phyloP scores from a whole-genome alignment of 2,888 invertebrate species.

The Schrankia costaestrigalis region DNA sequence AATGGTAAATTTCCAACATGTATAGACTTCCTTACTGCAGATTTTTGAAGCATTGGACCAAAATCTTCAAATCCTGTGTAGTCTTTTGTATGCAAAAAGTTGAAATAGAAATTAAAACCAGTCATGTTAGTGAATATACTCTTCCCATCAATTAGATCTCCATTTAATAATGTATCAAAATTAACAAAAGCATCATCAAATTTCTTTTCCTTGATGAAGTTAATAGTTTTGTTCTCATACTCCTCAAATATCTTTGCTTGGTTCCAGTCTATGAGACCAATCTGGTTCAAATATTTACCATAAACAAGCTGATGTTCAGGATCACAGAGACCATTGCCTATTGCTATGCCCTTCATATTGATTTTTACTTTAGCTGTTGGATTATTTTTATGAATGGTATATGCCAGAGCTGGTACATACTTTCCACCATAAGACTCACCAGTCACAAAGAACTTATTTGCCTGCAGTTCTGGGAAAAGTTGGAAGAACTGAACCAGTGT shows the following conservation, averaged over 20 bases:
- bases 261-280: slow-evolving; percentile 85
- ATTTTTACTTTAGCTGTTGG: slow-evolving; percentile 84
- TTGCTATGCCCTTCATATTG: slow-evolving; percentile 85
- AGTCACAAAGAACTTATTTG: slow-evolving; percentile 90
- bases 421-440: slow-evolving; percentile 95
- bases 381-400: slow-evolving; percentile 85
- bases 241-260: slow-evolving; percentile 81
- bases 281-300: slow-evolving; percentile 89
- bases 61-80: slow-evolving; percentile 75
- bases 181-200: slow-evolving; percentile 86
- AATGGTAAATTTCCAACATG: slow-evolving; percentile 92
- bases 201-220: slow-evolving; percentile 82
- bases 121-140: slow-evolving; percentile 87
- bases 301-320: slow-evolving; percentile 89
- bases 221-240: slow-evolving; percentile 79
- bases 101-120: slow-evolving; percentile 88
- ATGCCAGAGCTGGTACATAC: slow-evolving; percentile 87
- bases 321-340: slow-evolving; percentile 91
- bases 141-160: slow-evolving; percentile 80
- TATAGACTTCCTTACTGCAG: slow-evolving; percentile 84
- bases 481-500: slow-evolving; percentile 91
- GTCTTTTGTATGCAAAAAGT: slow-evolving; percentile 84
- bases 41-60: slow-evolving; percentile 82
- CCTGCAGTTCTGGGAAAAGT: slow-evolving; percentile 87
- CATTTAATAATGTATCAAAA: slow-evolving; percentile 86